A percentile compares a stretch with the other conserved stretches of the same genome.
These are phyloP conservation scores for Copidosoma floridanum DNA, from an alignment of 1,140 invertebrate species.

Conservation along the genomic window DNA sequence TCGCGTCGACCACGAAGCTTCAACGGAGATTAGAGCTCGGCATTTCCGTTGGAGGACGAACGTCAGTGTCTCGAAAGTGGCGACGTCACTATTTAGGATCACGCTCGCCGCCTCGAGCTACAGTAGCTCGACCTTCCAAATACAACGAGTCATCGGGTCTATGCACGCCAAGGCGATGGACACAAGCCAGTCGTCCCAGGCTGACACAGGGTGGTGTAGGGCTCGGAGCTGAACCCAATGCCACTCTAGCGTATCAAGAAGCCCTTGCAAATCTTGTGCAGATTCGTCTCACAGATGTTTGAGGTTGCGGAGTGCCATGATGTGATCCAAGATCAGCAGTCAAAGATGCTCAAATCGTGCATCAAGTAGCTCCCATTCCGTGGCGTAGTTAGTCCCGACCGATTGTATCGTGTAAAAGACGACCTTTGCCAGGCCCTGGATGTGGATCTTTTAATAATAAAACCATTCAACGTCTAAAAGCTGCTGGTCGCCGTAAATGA, in stretches of 20 bases:
- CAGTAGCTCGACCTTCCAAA: neutral
- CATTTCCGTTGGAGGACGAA: neutral
- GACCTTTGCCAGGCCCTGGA: neutral
- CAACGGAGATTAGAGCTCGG: neutral
- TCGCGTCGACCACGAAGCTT: neutral
- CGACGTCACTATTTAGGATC: neutral
- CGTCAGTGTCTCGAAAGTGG: neutral
- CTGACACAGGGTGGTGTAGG: neutral
- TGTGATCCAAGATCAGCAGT: neutral
- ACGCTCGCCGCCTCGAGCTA: neutral
- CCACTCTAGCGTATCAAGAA: neutral
- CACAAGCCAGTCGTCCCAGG: neutral
- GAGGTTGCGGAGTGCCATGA: neutral
- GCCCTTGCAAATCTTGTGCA: neutral
- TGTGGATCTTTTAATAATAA: neutral
- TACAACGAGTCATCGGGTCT: neutral
- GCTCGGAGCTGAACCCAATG: neutral
- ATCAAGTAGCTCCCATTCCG: neutral
- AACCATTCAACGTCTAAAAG: too few species aligned
- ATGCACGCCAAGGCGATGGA: neutral
- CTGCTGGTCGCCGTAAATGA: too few species aligned
- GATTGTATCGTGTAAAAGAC: neutral
- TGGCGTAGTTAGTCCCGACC: neutral
- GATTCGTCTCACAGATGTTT: too few species aligned
- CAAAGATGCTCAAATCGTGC: neutral